Conservation (phyloP, 2,113 vertebrate species). For the Brachyhypopomus occidentalis region DNA sequence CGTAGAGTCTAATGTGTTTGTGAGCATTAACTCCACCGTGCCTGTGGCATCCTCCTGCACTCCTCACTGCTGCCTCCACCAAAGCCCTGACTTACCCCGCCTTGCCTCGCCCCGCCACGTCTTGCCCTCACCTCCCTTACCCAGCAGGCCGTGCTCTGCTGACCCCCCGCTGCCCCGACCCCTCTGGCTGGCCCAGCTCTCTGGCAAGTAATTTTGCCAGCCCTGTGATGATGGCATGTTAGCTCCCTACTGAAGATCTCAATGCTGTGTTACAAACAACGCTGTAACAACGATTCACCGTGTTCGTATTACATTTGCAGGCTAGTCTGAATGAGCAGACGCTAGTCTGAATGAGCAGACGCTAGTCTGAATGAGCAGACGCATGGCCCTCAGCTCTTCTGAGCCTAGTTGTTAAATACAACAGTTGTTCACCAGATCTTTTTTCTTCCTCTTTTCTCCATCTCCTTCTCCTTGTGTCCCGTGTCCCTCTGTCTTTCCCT, state of each 20-base stretch:
- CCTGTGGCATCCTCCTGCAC: constrained; percentile 29
- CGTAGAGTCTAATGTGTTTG: not conserved
- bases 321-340: not conserved
- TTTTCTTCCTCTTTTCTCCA: not conserved
- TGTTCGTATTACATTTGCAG: not conserved
- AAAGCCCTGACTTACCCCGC: not conserved
- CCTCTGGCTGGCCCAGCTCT: not conserved
- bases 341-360: not conserved
- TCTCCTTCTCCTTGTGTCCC: constrained; percentile 4
- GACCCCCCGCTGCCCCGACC: not conserved
- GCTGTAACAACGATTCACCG: not conserved
- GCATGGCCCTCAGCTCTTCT: not conserved
- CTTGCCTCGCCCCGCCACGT: not conserved
- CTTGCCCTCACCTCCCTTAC: not conserved
- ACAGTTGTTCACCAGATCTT: constrained; percentile 1
- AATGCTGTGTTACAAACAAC: not conserved
- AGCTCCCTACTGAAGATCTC: not conserved
- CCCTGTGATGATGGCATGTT: constrained; percentile 10
- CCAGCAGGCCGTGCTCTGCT: not conserved
- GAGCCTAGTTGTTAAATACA: not conserved
- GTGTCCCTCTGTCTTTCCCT: not conserved
- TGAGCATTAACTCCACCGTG: constrained; percentile 15
- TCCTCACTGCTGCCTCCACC: constrained; percentile 5
- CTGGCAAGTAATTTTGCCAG: constrained; percentile 3
- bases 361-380: not conserved